Evolutionary conservation across 1,140 invertebrate species (phyloP).

Genomic region (Eumaeus atala): DNA sequence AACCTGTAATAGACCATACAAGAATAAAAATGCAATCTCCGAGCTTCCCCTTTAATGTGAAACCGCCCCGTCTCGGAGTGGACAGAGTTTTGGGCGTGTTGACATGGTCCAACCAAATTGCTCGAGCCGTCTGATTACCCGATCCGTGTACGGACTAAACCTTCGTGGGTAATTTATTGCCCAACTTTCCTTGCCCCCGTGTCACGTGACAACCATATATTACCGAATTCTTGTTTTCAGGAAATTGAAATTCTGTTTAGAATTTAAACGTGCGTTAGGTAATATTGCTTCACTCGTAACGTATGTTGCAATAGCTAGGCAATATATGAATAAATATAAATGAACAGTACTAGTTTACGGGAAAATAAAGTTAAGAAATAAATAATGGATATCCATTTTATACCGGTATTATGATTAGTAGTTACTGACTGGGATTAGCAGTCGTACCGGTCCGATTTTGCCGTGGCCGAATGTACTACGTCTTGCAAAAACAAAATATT

Average conservation of each 20-base stretch:
- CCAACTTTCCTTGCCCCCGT: constrained; percentile 9
- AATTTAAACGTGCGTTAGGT: constrained; percentile 2
- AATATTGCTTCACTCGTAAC: too few species aligned
- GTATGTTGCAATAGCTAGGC: too few species aligned
- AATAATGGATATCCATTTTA: too few species aligned
- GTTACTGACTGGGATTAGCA: too few species aligned
- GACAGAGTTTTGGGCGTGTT: constrained; percentile 6
- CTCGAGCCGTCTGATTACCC: constrained; percentile 1
- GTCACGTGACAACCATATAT: constrained; percentile 1
- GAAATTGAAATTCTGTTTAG: constrained; percentile 12
- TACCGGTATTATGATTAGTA: too few species aligned
- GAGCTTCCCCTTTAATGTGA: background rate
- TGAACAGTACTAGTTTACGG: too few species aligned
- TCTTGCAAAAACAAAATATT: too few species aligned
- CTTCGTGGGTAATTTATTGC: constrained; percentile 1
- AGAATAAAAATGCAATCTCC: too few species aligned
- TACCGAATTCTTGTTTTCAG: background rate
- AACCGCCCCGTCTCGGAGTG: constrained; percentile 4
- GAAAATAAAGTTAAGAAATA: too few species aligned
- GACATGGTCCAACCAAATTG: constrained; percentile 9
- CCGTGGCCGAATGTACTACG: too few species aligned
- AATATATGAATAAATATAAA: too few species aligned
- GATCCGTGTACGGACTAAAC: background rate
- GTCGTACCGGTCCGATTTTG: too few species aligned
- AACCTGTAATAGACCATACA: background rate